Evolutionary conservation across 2,113 vertebrate species (phyloP).

Genomic region (Empidonax traillii): DNA sequence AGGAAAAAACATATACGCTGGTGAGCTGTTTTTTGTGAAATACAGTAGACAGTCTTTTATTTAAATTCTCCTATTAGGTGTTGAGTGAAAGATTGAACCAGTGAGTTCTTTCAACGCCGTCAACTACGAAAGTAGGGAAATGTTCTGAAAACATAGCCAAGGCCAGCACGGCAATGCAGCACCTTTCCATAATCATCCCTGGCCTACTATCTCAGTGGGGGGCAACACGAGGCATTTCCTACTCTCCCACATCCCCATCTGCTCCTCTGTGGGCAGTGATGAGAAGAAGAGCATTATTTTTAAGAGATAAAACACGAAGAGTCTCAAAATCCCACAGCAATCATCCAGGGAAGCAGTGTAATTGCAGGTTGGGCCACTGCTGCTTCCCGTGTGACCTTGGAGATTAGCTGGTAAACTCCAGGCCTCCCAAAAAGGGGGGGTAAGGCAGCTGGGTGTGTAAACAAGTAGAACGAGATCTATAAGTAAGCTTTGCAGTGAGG

Average conservation of each 20-base stretch:
- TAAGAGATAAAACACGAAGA: neutral
- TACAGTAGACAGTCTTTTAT: neutral
- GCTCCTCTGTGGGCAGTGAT: rapidly evolving
- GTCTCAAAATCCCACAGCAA: rapidly evolving
- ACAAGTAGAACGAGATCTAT: neutral
- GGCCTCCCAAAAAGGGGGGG: neutral
- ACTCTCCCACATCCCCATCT: rapidly evolving
- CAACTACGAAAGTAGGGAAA: neutral
- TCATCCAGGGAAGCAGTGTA: neutral
- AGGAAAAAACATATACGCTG: rapidly evolving
- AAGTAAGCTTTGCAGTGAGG: neutral
- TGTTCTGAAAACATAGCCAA: neutral
- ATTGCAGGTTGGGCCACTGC: neutral
- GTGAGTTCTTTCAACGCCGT: neutral
- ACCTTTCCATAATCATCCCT: rapidly evolving
- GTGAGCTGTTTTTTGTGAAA: neutral
- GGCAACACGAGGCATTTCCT: rapidly evolving
- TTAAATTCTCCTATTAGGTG: neutral
- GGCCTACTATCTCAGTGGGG: rapidly evolving
- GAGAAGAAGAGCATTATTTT: neutral
- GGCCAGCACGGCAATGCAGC: rapidly evolving
- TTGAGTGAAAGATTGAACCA: neutral
- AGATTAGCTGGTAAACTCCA: conserved; percentile 30
- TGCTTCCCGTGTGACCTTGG: conserved; percentile 33
- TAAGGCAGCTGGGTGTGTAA: neutral